A percentile compares a stretch with the other conserved stretches of the same genome.
Evolutionary conservation across 2,113 vertebrate species (phyloP).

Genomic region (Perognathus longimembris): DNA sequence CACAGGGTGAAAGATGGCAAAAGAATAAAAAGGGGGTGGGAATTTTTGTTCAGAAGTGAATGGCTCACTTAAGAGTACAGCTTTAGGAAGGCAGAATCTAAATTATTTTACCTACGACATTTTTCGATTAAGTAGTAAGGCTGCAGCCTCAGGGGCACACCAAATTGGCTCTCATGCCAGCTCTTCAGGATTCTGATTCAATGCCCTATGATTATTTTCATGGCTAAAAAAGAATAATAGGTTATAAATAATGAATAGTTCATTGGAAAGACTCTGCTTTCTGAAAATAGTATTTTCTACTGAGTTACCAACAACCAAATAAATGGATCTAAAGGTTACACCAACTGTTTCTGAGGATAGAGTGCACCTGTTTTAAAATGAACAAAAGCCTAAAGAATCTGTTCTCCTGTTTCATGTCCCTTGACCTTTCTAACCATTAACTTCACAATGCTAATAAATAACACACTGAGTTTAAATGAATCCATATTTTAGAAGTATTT

Average conservation of each 20-base stretch:
- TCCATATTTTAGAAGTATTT: conserved; percentile 19
- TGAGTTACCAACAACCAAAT: conserved; percentile 48
- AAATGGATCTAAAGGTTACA: conserved; percentile 45
- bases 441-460: not conserved
- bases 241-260: conserved; percentile 53
- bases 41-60: conserved; percentile 50
- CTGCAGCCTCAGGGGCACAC: conserved; percentile 42
- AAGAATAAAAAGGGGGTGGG: not conserved
- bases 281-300: conserved; percentile 74
- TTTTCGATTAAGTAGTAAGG: conserved; percentile 76
- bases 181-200: conserved; percentile 36
- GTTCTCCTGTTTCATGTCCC: conserved; percentile 76
- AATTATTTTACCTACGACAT: conserved; percentile 73
- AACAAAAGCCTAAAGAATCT: conserved; percentile 63
- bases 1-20: conserved; percentile 66
- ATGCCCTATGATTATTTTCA: conserved; percentile 42
- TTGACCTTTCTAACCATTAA: conserved; percentile 40
- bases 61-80: conserved; percentile 53
- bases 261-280: conserved; percentile 43
- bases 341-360: conserved; percentile 73
- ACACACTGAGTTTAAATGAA: conserved; percentile 52
- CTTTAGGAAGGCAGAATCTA: conserved; percentile 55
- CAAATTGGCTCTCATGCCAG: not conserved
- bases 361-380: conserved; percentile 51
- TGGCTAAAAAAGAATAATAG: conserved; percentile 47